Percentiles rank a stretch among this genome's conserved stretches.
These are phyloP conservation scores for Zeuzera pyrina DNA, from an alignment of 2,888 invertebrate genomes.

Conservation along the genomic window DNA sequence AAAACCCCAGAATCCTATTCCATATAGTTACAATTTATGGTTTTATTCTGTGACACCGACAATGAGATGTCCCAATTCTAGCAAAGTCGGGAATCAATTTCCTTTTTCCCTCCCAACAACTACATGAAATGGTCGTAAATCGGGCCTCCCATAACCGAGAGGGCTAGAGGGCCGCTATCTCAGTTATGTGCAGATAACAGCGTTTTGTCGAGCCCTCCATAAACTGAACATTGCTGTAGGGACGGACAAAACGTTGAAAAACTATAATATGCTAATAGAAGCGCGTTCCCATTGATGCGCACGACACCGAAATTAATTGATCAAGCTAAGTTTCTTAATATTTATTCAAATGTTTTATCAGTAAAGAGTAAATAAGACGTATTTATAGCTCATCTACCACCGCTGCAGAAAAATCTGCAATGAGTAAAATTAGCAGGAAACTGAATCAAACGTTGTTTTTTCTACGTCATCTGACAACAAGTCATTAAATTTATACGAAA, in stretches of 20 bases:
- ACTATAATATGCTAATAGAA: constrained; percentile 41
- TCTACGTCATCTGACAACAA: too few relatives aligned
- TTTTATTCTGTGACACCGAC: constrained; percentile 1
- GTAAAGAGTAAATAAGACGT: too few relatives aligned
- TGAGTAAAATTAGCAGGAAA: too few relatives aligned
- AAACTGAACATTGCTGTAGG: constrained; percentile 16
- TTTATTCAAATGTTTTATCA: too few relatives aligned
- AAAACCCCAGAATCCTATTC: too few relatives aligned
- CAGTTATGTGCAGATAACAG: constrained; percentile 27
- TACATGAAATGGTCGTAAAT: constrained; percentile 8
- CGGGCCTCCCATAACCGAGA: constrained; percentile 1
- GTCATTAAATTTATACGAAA: too few relatives aligned
- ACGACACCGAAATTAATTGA: too few relatives aligned
- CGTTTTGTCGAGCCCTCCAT: constrained; percentile 27
- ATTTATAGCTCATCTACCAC: too few relatives aligned
- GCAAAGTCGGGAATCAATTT: constrained; percentile 7
- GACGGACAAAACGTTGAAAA: constrained; percentile 32
- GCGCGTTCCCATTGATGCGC: constrained; percentile 19
- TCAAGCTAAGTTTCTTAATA: too few relatives aligned
- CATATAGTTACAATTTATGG: too few relatives aligned
- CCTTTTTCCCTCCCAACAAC: constrained; percentile 2
- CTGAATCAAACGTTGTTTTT: too few relatives aligned
- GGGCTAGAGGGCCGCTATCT: constrained; percentile 9
- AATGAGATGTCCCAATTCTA: background rate
- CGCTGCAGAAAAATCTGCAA: too few relatives aligned